phyloP scores from a whole-genome alignment of 2,797 vertebrate genomes.

The Echiichthys vipera region DNA sequence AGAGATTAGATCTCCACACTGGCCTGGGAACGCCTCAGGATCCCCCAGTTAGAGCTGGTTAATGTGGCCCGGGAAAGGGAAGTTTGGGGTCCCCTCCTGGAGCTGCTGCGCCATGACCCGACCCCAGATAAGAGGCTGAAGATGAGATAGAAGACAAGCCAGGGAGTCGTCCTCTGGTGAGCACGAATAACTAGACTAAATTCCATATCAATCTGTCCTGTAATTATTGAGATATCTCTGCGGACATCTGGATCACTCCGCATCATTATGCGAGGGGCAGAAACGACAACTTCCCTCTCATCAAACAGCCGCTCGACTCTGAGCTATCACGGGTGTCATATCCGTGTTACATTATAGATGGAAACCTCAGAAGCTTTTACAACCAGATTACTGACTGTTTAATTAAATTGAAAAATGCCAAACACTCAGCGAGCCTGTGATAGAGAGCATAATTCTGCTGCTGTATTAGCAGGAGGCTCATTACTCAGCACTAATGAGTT shows the following conservation, averaged over 20 bases:
- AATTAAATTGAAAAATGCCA: conserved; percentile 75
- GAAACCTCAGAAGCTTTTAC: conserved; percentile 57
- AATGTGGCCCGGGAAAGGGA: no score
- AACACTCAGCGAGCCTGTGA: conserved; percentile 55
- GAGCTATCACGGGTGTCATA: conserved; percentile 28
- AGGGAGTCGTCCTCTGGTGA: not conserved
- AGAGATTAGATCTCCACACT: no score
- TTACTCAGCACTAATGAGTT: conserved; percentile 77
- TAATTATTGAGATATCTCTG: conserved; percentile 11
- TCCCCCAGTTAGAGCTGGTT: no score
- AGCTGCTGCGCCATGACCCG: no score
- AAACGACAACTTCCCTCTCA: conserved; percentile 41
- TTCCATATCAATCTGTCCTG: not conserved
- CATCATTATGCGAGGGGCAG: not conserved
- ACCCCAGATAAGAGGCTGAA: no score
- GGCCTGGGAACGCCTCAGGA: no score
- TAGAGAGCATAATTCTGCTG: conserved; percentile 55
- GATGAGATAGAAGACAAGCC: not conserved
- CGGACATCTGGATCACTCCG: conserved; percentile 19
- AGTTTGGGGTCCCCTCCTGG: no score
- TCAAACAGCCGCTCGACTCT: conserved; percentile 27
- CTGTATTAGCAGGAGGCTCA: conserved; percentile 66
- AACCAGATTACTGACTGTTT: conserved; percentile 69
- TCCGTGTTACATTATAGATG: conserved; percentile 41
- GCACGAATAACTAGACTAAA: not conserved